Base-by-base conservation (phyloP, 2,888 invertebrate species). In the Endotricha flammealis region DNA sequence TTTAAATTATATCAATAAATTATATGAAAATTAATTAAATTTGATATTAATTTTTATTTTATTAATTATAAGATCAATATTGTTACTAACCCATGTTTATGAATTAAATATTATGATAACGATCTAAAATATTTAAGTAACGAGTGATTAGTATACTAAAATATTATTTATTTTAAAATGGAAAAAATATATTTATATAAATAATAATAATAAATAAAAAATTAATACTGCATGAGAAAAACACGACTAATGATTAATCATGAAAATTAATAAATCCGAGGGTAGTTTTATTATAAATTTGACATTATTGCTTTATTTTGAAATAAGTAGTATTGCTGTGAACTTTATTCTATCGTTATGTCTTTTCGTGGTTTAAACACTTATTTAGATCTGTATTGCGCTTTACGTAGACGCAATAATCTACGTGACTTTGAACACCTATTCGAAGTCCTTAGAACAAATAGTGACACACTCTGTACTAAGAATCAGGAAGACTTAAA, bases 381-480 rank as follows among this genome's bases (percentile, higher is more conserved):
- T 5, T 9, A 24, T 24, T 10, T 24, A 4, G 24, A 24, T 10
- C 24, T 24, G n/a, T 24, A 24, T 24, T 24, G 24, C 24, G 24
- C 24, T 24, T 24, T 24, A 24, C 24, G 24, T 10, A 24, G 10
- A 24, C 24, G 10, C 24, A 24, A 24, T 24, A n/a, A 24, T 24
- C 24, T 24, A 24, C 24, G 8, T 24, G 24, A 24, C 24, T 24
- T 24, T 24, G 24, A 24, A 9, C 24, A 24, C 10, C 24, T 24
- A 24, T 24, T 24, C 8, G 24, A 10, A 9, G 24, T 24, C 24
- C 24, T 24, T 24, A 24, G 10, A 24, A 24, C 24, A 10, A 24
- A 24, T 24, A 9, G 24, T 10, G 8, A 24, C 24, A 9, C 24
- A 9, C 24, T 24, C 8, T 24, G 4, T 24, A 3, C n/a, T 9